phyloP scores from a whole-genome alignment of 2,888 invertebrate species.

The Pristionchus japonicus region DNA sequence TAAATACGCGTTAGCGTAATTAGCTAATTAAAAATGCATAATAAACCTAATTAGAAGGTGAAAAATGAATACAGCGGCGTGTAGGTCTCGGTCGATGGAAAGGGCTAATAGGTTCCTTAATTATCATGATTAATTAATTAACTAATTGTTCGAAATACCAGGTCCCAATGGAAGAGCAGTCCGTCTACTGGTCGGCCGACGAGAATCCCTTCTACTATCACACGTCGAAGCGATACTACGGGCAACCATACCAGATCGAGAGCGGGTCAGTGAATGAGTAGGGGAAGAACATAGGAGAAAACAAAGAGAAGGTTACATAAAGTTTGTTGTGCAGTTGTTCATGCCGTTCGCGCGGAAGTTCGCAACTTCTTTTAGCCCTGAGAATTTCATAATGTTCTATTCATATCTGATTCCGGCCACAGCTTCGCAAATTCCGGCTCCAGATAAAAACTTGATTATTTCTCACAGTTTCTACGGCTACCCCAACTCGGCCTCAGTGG shows the following conservation, averaged over 20 bases:
- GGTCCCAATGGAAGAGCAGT: constrained; percentile 72
- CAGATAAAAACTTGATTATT: no score
- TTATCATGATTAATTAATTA: no score
- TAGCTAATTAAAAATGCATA: background rate
- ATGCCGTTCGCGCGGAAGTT: no score
- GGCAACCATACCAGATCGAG: constrained; percentile 72
- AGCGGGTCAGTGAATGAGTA: constrained; percentile 56
- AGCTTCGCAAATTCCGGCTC: no score
- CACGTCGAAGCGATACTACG: constrained; percentile 71
- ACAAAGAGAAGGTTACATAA: background rate
- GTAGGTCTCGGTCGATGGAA: no score
- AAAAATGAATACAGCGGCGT: no score
- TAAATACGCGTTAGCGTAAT: background rate
- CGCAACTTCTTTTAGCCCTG: no score
- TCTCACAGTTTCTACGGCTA: constrained; percentile 68
- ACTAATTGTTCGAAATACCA: constrained; percentile 50
- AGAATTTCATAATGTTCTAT: no score
- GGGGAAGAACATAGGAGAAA: no score
- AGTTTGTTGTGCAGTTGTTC: no score
- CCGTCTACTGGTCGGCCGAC: constrained; percentile 74
- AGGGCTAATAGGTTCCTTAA: no score
- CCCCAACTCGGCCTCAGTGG: constrained; percentile 36
- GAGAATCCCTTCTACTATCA: constrained; percentile 74
- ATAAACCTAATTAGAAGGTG: background rate
- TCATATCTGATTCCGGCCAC: no score